A percentile compares a stretch with the other conserved stretches of the same genome.
Conservation (phyloP, 2,888 invertebrate genomes). For the Mesoligia furuncula region DNA sequence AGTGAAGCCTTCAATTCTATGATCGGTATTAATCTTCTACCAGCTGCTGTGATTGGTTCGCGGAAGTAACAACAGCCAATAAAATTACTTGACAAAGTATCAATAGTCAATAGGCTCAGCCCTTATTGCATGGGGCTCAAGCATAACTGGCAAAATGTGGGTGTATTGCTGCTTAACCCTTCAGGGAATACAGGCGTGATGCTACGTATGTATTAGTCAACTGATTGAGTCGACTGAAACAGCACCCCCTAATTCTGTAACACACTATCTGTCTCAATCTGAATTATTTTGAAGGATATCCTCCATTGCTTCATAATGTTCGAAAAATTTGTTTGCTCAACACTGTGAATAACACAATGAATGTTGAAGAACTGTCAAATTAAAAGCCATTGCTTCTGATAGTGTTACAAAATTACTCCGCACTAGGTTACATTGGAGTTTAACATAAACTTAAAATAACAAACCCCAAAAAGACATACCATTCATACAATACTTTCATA, state of each 20-base stretch:
- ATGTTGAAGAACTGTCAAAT: neutral
- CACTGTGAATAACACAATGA: neutral
- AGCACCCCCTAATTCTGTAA: too few relatives aligned
- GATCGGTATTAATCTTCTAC: neutral
- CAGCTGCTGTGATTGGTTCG: neutral
- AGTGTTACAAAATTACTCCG: neutral
- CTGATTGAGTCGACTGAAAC: neutral
- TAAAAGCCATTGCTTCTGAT: neutral
- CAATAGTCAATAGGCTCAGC: neutral
- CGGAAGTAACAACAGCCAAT: neutral
- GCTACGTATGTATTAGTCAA: neutral
- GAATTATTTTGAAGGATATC: neutral
- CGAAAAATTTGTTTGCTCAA: neutral
- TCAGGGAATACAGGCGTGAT: neutral
- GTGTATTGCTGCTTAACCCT: neutral
- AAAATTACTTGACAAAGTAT: neutral
- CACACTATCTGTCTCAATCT: neutral
- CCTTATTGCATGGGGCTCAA: neutral
- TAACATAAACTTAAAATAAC: slow-evolving; percentile 17
- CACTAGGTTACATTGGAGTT: neutral
- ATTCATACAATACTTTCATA: slow-evolving; percentile 35
- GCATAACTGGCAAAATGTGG: neutral
- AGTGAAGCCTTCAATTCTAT: neutral
- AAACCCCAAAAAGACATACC: slow-evolving; percentile 8
- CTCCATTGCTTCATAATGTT: neutral